phyloP scores from a whole-genome alignment of 1,140 invertebrate species.

The Vanessa atalanta region DNA sequence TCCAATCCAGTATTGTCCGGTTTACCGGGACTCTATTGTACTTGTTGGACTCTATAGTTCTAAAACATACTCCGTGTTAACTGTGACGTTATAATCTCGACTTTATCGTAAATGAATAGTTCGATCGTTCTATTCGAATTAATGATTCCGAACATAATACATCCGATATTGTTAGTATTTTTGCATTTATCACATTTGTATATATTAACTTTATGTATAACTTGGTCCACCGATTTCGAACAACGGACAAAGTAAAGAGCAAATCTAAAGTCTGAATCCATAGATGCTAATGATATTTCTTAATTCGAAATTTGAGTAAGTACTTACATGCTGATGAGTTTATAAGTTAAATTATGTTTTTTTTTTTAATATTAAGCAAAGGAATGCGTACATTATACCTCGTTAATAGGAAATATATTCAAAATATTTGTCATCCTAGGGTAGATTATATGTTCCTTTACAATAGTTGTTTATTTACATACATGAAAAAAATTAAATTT shows the following conservation, averaged over 20 bases:
- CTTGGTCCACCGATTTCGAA: conserved; percentile 15
- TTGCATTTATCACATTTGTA: conserved; percentile 14
- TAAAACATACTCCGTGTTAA: not conserved
- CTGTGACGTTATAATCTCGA: not conserved
- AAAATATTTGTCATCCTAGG: not conserved
- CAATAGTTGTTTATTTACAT: not conserved
- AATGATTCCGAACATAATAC: not conserved
- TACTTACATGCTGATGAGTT: conserved; percentile 35
- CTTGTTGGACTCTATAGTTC: not conserved
- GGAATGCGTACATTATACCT: conserved; percentile 7
- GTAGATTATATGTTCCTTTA: not conserved
- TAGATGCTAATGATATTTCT: conserved; percentile 33
- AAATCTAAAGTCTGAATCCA: conserved; percentile 33
- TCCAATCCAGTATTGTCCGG: too few relatives aligned
- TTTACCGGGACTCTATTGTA: too few relatives aligned
- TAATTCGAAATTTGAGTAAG: conserved; percentile 18
- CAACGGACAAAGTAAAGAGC: conserved; percentile 26
- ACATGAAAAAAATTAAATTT: not conserved
- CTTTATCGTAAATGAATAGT: not conserved
- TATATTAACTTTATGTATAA: conserved; percentile 7
- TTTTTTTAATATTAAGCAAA: conserved; percentile 10
- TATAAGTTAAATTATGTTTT: conserved; percentile 8
- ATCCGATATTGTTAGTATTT: conserved; percentile 9
- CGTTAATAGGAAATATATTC: not conserved
- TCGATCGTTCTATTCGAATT: not conserved